Base-by-base conservation (phyloP, 2,797 vertebrate genomes). In the Danio choprae region DNA sequence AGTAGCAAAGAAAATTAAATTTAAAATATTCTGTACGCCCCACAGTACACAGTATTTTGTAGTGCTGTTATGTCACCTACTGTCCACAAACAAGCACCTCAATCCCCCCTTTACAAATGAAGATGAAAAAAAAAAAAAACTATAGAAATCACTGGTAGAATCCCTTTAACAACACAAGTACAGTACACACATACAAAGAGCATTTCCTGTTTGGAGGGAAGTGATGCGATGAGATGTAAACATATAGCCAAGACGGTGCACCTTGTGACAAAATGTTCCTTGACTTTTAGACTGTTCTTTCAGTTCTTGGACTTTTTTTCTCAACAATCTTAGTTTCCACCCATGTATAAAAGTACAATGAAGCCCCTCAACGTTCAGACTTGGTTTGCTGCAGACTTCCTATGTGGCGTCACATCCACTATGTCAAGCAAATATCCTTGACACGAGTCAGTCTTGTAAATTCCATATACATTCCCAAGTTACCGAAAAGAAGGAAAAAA, bases 91-190 rank as follows among this genome's bases (percentile, higher is more conserved):
- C 76, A 77, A 71, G 64, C 79, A 79, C 83, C 76, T 71, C 74
- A 69, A 65, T 78, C 92, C 91, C 91, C 95, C 95, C 95, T 83
- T 86, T 96, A 97, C 95, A 86, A 86, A 86, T 81, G 78, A 85
- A 94, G 90, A 90, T 91, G 92, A 11, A 65, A 58, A 82, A 74
- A 76, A 82, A 85, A 86, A 55, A 72, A 83, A 84, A 89, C 90
- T 92, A 91, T 91, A 94, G 92, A 94, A 94, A 96, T 97, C 96
- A 98, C 96, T 96, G 98, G 97, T 98, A 98, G 97, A 98, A 98
- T 98, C 97, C 97, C 98, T 98, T 87, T 98, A 97, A 98, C 97
- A 98, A 86, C 96, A 98, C 97, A 92, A 96, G 95, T 97, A 97
- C 97, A 97, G 95, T 95, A 96, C 96, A 95, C 93, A 93, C 91